Conservation (phyloP, 2,797 vertebrate species). For the Syngnathus rostellatus region DNA sequence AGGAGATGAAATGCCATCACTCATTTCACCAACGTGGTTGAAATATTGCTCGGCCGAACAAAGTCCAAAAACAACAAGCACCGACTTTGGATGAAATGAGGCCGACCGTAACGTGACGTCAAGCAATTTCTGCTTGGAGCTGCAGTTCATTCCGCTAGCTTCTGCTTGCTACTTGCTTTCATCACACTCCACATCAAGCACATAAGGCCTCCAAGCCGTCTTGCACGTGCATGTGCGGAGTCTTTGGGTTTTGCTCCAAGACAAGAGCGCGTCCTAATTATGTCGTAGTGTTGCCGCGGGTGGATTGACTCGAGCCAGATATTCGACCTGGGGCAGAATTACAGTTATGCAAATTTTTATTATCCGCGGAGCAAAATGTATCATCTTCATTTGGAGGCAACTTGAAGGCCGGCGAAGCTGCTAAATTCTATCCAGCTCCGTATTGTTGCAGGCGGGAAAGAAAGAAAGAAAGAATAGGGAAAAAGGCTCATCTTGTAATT, state of each 20-base stretch:
- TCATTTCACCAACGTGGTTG: neutral
- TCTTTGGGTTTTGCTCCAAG: slow-evolving; percentile 29
- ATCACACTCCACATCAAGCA: neutral
- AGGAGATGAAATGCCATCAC: neutral
- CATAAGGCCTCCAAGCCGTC: neutral
- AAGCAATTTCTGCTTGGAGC: slow-evolving; percentile 12
- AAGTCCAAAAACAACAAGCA: neutral
- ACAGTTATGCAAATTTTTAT: slow-evolving; percentile 49
- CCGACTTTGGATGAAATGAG: slow-evolving; percentile 27
- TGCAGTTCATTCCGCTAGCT: too few relatives aligned
- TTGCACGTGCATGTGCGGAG: slow-evolving; percentile 15
- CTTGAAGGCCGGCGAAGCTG: slow-evolving; percentile 18
- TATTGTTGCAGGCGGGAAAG: slow-evolving; percentile 2
- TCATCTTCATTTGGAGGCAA: slow-evolving; percentile 35
- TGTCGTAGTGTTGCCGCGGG: slow-evolving; percentile 29
- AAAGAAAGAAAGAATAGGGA: slow-evolving; percentile 10
- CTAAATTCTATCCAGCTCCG: slow-evolving; percentile 25
- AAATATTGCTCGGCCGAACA: slow-evolving; percentile 15
- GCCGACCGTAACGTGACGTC: slow-evolving; percentile 15
- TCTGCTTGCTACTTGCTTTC: neutral
- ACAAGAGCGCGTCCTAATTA: slow-evolving; percentile 46
- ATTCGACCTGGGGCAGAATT: slow-evolving; percentile 52
- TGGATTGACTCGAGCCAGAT: slow-evolving; percentile 49
- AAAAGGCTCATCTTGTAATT: slow-evolving; percentile 47
- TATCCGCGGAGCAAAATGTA: slow-evolving; percentile 41